Evolutionary conservation across 2,888 invertebrate species (phyloP), one percentile per base, ranked within the genome.

Genomic region (Crossocerus cetratus): DNA sequence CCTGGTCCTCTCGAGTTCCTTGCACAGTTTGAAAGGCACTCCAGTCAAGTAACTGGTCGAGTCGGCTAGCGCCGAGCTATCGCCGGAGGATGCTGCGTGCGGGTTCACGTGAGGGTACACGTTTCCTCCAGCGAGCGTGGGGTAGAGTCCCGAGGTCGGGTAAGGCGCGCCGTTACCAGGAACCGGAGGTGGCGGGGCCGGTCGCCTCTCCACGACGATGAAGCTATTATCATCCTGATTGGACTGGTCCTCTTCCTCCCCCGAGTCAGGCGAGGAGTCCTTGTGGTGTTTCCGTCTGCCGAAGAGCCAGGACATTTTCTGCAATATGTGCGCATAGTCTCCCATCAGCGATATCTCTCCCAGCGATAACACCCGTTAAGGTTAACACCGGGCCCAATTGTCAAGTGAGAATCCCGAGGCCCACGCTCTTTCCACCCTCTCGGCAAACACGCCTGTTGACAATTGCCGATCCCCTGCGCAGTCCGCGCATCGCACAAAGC

Each of bases 11-110:
- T 91, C 90, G 8, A 93, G 86, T 58, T 91, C 91, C 72, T 91
- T 91, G 1, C 91, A 91, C 75, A 93, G 82, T 18, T 91, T 87
- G 78, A 93, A 93, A 0, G 93, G 93, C 0, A 93, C 92, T 44
- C 92, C 92, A 81, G 91, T 92, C 5, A 93, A 86, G 75, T 93
- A 92, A 84, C 83, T 85, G 18, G 76, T 65, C 14, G 65, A 66
- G 2, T 86, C 86, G 14, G 65, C 76, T 60, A 77, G 80, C 32
- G 69, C 73, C 65, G 18, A 73, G 55, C 16, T 49, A 13, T 49
- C 16, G n/a, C 14, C n/a, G 8, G 49, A 49, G 5, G 32, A 2
- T 32, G 8, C 8, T 14, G 42, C 18, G 4, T 72, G 62, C 3
- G 72, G 8, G 13, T 58, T 21, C 4, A 78, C 55, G n/a, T n/a